These are phyloP conservation scores for Pteronotus mesoamericanus DNA, from an alignment of 2,797 vertebrate species.

Conservation along the genomic window DNA sequence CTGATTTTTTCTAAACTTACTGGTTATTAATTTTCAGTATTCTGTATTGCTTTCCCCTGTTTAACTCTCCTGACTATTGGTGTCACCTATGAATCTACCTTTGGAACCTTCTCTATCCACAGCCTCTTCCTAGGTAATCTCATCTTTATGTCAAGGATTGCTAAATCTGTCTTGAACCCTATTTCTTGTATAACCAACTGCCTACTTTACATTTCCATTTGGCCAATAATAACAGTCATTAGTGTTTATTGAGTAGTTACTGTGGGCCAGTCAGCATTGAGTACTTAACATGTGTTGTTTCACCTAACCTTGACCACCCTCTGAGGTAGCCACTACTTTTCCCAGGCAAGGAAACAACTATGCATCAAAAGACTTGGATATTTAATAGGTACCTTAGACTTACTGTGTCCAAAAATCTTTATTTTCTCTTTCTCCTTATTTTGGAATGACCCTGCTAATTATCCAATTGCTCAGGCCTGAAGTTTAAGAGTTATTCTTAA, in stretches of 20 bases:
- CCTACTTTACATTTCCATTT: neutral
- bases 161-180: neutral
- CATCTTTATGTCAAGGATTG: neutral
- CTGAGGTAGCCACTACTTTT: neutral
- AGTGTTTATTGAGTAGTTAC: neutral
- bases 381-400: neutral
- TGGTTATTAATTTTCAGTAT: neutral
- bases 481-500: neutral
- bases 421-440: neutral
- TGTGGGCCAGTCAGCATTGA: neutral
- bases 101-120: neutral
- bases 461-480: neutral
- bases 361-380: neutral
- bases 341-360: neutral
- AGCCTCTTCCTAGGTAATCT: too few relatives aligned
- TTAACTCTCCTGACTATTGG: neutral
- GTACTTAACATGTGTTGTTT: neutral
- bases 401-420: neutral
- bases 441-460: neutral
- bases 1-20: neutral
- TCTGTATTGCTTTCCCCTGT: neutral
- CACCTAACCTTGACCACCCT: neutral
- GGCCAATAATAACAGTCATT: neutral
- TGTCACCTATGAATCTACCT: neutral
- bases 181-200: neutral